Percentiles rank a stretch among this genome's conserved stretches.
Evolutionary conservation across 1,140 invertebrate genomes (phyloP).

Genomic region (Aphidius ervi): DNA sequence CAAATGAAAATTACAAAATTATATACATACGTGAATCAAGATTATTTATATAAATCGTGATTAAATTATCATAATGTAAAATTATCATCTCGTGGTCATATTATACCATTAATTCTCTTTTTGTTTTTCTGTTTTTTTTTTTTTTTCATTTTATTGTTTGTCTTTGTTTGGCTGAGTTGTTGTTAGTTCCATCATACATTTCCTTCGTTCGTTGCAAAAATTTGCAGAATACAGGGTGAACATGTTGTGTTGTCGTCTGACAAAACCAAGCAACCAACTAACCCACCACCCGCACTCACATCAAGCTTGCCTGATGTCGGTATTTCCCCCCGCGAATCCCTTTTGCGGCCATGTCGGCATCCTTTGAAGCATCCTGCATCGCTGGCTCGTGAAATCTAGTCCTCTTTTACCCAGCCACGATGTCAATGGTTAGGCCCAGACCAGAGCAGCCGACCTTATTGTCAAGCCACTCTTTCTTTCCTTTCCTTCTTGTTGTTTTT

Average conservation of each 20-base stretch:
- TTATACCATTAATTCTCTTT: no score
- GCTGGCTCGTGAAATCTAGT: slow-evolving; percentile 54
- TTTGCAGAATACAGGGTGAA: no score
- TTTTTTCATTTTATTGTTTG: background rate
- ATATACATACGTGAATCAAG: no score
- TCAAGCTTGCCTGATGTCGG: background rate
- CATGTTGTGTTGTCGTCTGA: background rate
- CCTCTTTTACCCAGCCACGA: slow-evolving; percentile 44
- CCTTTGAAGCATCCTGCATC: slow-evolving; percentile 50
- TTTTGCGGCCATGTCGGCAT: slow-evolving; percentile 48
- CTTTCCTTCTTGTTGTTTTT: slow-evolving; percentile 16
- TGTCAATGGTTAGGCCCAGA: slow-evolving; percentile 44
- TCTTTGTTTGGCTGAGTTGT: no score
- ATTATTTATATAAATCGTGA: no score
- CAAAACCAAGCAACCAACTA: background rate
- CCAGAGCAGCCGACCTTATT: slow-evolving; percentile 41
- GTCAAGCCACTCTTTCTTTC: slow-evolving; percentile 38
- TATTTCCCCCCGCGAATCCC: slow-evolving; percentile 41
- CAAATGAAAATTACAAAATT: no score
- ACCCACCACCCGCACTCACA: slow-evolving; percentile 26
- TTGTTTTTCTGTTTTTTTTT: background rate
- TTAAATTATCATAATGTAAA: no score
- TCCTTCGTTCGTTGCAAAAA: background rate
- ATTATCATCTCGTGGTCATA: no score
- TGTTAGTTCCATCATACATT: background rate